These are phyloP conservation scores for Bombylius major DNA, from an alignment of 2,888 invertebrate genomes.

Conservation along the genomic window DNA sequence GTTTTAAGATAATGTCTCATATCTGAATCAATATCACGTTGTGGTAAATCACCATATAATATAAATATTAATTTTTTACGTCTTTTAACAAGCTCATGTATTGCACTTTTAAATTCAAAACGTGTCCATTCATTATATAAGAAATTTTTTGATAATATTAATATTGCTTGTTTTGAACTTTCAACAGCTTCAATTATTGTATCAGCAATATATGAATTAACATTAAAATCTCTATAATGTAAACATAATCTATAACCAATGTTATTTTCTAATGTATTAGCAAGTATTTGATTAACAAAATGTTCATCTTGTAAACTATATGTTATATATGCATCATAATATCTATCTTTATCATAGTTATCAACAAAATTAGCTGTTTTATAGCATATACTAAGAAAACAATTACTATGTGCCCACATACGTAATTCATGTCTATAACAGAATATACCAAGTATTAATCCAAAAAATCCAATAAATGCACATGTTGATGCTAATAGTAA, in stretches of 20 bases:
- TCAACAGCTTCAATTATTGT: slow-evolving; percentile 88
- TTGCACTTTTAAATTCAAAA: slow-evolving; percentile 87
- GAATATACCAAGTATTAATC: slow-evolving; percentile 63
- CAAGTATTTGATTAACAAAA: slow-evolving; percentile 79
- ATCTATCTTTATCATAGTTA: slow-evolving; percentile 63
- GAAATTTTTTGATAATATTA: slow-evolving; percentile 85
- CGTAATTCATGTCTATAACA: slow-evolving; percentile 70
- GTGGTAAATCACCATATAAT: slow-evolving; percentile 78
- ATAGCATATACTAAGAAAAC: slow-evolving; percentile 76
- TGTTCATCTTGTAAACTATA: slow-evolving; percentile 89
- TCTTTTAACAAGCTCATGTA: slow-evolving; percentile 78
- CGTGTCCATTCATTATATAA: slow-evolving; percentile 90
- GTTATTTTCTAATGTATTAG: slow-evolving; percentile 73
- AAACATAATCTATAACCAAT: slow-evolving; percentile 78
- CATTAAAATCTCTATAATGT: slow-evolving; percentile 83
- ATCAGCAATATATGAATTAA: slow-evolving; percentile 78
- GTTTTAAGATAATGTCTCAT: slow-evolving; percentile 79
- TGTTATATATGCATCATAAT: slow-evolving; percentile 90
- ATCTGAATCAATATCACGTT: slow-evolving; percentile 81
- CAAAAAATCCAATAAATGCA: slow-evolving; percentile 63
- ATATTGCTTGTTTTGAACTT: slow-evolving; percentile 75
- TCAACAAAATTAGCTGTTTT: slow-evolving; percentile 68
- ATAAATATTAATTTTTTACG: slow-evolving; percentile 80
- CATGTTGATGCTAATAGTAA: slow-evolving; percentile 64
- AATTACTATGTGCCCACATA: slow-evolving; percentile 77